Conservation (phyloP, 2,888 invertebrate genomes). For the Lithosia quadra region DNA sequence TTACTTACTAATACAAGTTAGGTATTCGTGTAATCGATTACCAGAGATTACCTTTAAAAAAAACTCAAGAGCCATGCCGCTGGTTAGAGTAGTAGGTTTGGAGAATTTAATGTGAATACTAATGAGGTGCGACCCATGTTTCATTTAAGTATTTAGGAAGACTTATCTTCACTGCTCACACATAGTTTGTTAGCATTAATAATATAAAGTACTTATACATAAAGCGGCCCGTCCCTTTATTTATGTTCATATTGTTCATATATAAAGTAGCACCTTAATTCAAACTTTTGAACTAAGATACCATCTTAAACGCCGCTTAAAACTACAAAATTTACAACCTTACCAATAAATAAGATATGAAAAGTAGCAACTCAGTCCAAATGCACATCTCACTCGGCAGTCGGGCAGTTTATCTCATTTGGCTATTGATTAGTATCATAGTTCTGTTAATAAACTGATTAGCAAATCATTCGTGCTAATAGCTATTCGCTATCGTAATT, state of each 20-base stretch:
- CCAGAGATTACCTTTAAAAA: not conserved
- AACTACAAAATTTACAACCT: not conserved
- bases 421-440: slow-evolving; percentile 27
- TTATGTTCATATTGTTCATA: too few relatives aligned
- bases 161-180: not conserved
- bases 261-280: too few relatives aligned
- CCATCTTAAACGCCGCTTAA: not conserved
- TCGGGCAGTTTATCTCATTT: not conserved
- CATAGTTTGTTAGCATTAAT: slow-evolving; percentile 4
- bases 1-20: not conserved
- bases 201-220: too few relatives aligned
- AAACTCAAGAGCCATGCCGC: not conserved
- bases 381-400: not conserved
- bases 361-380: not conserved
- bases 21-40: not conserved
- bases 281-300: not conserved
- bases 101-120: not conserved
- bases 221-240: too few relatives aligned
- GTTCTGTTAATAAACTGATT: slow-evolving; percentile 43
- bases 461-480: slow-evolving; percentile 56
- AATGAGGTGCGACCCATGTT: not conserved
- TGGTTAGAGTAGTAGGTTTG: not conserved
- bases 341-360: not conserved
- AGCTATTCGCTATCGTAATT: slow-evolving; percentile 63
- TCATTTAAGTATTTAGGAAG: not conserved